Conservation (phyloP, 2,888 invertebrate genomes). For the Neoaliturus tenellus region DNA sequence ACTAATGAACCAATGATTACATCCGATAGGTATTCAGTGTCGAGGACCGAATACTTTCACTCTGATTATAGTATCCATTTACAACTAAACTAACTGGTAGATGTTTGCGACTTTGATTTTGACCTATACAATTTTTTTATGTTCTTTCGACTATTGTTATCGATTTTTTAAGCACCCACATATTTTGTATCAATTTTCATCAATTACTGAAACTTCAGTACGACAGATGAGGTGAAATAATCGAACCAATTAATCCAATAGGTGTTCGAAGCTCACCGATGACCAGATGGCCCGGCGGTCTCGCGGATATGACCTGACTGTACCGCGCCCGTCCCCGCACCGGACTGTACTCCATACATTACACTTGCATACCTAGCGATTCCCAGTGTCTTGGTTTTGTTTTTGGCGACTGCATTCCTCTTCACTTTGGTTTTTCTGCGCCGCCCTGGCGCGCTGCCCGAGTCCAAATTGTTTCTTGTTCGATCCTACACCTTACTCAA, state of each 20-base stretch:
- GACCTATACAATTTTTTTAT: no score
- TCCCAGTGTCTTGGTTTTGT: slow-evolving; percentile 48
- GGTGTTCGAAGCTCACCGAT: not conserved
- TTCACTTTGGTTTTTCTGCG: slow-evolving; percentile 47
- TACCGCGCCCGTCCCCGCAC: slow-evolving; percentile 42
- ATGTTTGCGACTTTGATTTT: no score
- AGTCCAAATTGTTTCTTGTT: slow-evolving; percentile 39
- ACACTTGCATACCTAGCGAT: slow-evolving; percentile 51
- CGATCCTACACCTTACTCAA: not conserved
- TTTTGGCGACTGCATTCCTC: slow-evolving; percentile 53
- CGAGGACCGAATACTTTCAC: no score
- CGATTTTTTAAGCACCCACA: no score
- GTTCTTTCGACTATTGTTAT: no score
- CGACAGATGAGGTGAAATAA: no score
- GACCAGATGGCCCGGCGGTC: slow-evolving; percentile 22
- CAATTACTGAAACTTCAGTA: not conserved
- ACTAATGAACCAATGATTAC: no score
- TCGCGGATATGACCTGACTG: slow-evolving; percentile 11
- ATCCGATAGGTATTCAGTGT: no score
- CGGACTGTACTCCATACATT: slow-evolving; percentile 53
- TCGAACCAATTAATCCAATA: not conserved
- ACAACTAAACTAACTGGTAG: no score
- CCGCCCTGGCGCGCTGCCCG: slow-evolving; percentile 41
- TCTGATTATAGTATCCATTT: no score
- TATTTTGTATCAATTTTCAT: no score